Evolutionary conservation across 2,113 vertebrate genomes (phyloP).

Genomic region (Leptobrachium ailaonicum): DNA sequence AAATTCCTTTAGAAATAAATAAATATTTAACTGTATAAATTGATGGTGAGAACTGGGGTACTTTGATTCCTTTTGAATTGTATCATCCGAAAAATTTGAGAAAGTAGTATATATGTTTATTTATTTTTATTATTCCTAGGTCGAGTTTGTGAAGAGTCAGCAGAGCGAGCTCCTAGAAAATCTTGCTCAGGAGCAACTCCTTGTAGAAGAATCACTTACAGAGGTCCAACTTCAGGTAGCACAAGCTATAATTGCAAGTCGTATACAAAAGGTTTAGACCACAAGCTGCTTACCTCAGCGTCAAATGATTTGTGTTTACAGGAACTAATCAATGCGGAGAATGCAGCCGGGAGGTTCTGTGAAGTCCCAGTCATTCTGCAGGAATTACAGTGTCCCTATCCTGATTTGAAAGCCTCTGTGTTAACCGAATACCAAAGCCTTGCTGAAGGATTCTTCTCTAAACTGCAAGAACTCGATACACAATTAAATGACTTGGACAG

Average conservation of each 20-base stretch:
- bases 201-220: constrained; percentile 71
- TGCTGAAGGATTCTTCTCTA: constrained; percentile 68
- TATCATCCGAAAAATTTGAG: neutral
- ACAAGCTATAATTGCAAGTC: constrained; percentile 11
- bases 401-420: constrained; percentile 75
- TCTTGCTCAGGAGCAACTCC: constrained; percentile 68
- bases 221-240: constrained; percentile 71
- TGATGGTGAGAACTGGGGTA: too few species aligned
- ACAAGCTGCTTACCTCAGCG: constrained; percentile 29
- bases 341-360: constrained; percentile 52
- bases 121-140: constrained; percentile 63
- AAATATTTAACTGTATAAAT: too few species aligned
- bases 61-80: neutral
- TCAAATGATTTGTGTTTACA: constrained; percentile 47
- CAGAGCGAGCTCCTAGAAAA: constrained; percentile 68
- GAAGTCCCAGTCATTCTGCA: constrained; percentile 73
- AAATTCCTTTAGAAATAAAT: too few species aligned
- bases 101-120: neutral
- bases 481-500: constrained; percentile 69
- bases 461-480: constrained; percentile 65
- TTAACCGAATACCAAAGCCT: constrained; percentile 74
- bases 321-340: constrained; percentile 55
- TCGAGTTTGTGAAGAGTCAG: constrained; percentile 77
- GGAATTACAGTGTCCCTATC: constrained; percentile 76
- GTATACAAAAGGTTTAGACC: neutral